Conservation (phyloP, 2,888 invertebrate species). For the Pediacus dermestoides region DNA sequence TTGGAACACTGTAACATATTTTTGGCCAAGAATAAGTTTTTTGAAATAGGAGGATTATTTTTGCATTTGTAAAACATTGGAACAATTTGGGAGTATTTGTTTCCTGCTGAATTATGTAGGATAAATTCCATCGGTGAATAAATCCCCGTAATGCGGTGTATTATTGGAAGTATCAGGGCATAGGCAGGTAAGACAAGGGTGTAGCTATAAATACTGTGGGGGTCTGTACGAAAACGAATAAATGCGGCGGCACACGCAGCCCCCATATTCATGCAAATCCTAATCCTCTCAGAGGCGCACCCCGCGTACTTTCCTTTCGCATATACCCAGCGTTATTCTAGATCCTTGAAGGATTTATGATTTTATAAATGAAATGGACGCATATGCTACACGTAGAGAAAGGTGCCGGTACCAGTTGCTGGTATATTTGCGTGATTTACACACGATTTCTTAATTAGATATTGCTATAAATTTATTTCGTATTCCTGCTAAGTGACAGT, state of each 20-base stretch:
- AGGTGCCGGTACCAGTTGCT: too few species aligned
- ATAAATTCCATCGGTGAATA: conserved; percentile 28
- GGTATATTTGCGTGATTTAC: conserved; percentile 14
- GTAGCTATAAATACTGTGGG: conserved; percentile 24
- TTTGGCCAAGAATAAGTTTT: too few species aligned
- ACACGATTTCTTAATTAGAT: conserved; percentile 26
- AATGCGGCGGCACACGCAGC: conserved; percentile 28
- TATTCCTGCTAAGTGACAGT: too few species aligned
- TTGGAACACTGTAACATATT: too few species aligned
- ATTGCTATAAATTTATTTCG: conserved; percentile 18
- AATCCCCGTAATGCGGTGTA: conserved; percentile 28
- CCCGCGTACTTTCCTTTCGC: conserved; percentile 12
- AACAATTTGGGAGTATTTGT: too few species aligned
- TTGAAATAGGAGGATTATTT: too few species aligned
- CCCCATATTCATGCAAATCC: conserved; percentile 30
- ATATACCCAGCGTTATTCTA: conserved; percentile 11
- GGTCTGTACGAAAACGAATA: conserved; percentile 19
- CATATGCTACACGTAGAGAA: conserved; percentile 21
- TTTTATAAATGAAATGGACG: conserved; percentile 28
- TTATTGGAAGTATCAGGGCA: conserved; percentile 29
- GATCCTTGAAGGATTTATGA: conserved; percentile 29
- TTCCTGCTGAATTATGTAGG: conserved; percentile 22
- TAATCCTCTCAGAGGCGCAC: conserved; percentile 21
- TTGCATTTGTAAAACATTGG: too few species aligned
- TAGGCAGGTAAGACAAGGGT: conserved; percentile 15